phyloP scores from a whole-genome alignment of 2,113 vertebrate species.

The Pholis gunnellus region DNA sequence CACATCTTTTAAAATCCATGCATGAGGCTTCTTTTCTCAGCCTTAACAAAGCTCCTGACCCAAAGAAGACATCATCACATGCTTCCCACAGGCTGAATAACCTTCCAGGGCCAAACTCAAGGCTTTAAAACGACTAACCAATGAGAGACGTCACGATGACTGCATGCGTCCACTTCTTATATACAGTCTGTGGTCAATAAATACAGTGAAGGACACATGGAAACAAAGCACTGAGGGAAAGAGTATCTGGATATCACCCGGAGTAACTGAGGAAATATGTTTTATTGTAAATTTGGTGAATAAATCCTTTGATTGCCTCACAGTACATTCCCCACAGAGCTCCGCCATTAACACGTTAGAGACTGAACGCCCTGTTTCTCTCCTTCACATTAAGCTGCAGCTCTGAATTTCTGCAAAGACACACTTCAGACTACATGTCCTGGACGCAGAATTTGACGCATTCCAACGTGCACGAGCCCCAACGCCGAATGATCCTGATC shows the following conservation, averaged over 20 bases:
- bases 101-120: no score
- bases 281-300: neutral
- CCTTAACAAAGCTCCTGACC: neutral
- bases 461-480: neutral
- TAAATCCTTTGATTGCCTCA: neutral
- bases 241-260: no score
- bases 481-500: neutral
- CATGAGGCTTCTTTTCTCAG: neutral
- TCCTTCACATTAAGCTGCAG: constrained; percentile 10
- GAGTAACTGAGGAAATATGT: neutral
- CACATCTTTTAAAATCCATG: neutral
- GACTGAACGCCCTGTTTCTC: constrained; percentile 1
- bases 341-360: constrained; percentile 32
- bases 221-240: neutral
- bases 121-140: no score
- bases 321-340: constrained; percentile 7
- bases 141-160: no score
- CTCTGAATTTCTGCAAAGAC: constrained; percentile 11
- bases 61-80: no score
- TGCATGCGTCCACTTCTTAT: no score
- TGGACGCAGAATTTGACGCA: neutral
- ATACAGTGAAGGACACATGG: neutral
- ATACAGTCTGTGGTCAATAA: neutral
- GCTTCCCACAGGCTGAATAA: no score
- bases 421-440: neutral